Evolutionary conservation across 2,888 invertebrate species (phyloP).

Genomic region (Lepidochitona cinerea): DNA sequence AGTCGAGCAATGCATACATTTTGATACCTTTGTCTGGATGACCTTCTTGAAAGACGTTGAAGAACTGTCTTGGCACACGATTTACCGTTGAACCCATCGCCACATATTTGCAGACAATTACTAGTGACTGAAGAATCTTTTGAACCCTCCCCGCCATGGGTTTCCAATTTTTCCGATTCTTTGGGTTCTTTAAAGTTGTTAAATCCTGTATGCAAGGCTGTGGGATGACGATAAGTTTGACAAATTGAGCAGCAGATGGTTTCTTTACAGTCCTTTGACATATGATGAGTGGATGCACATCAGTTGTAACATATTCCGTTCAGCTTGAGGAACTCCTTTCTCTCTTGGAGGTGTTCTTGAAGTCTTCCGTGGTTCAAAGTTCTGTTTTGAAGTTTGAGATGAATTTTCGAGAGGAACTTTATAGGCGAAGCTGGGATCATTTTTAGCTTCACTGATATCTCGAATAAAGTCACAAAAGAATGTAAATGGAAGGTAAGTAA

Average conservation of each 20-base stretch:
- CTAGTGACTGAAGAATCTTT: no score
- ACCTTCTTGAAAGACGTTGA: background rate
- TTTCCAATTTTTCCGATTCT: no score
- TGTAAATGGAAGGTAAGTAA: constrained; percentile 32
- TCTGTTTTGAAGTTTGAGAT: no score
- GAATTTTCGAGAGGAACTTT: no score
- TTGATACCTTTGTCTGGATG: no score
- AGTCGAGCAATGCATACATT: no score
- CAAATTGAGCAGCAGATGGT: constrained; percentile 22
- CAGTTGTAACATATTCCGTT: no score
- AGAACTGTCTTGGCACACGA: background rate
- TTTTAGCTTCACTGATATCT: constrained; percentile 17
- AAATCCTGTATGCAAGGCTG: constrained; percentile 16
- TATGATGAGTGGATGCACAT: constrained; percentile 15
- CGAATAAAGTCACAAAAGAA: constrained; percentile 26
- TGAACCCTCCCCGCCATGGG: no score
- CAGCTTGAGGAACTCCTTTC: no score
- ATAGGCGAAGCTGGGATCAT: constrained; percentile 28
- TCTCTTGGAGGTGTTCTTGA: no score
- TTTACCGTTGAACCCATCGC: background rate
- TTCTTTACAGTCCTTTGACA: constrained; percentile 11
- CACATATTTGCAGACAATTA: no score
- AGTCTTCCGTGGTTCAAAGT: no score
- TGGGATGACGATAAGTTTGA: constrained; percentile 14
- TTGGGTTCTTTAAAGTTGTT: background rate